Percentiles rank a stretch among this genome's conserved stretches.
These are phyloP conservation scores for Drosophila tani DNA, from an alignment of 1,140 invertebrate species.

Conservation along the genomic window DNA sequence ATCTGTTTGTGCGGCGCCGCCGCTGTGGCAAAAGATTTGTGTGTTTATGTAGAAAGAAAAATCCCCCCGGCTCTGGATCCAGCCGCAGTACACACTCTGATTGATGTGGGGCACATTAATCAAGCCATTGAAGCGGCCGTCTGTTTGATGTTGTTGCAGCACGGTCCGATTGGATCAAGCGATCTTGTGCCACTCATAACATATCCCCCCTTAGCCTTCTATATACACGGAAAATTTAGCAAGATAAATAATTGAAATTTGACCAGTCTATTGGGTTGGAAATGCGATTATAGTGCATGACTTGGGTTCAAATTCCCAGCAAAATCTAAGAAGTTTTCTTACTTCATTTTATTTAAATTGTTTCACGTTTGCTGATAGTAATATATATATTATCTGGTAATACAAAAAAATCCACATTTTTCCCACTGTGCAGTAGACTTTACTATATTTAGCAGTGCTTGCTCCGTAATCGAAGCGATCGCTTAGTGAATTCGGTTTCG, in stretches of 20 bases:
- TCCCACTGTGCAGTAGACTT: neutral
- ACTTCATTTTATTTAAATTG: neutral
- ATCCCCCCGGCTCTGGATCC: constrained; percentile 3
- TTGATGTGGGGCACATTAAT: constrained; percentile 80
- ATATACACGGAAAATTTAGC: constrained; percentile 2
- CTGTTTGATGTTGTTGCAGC: constrained; percentile 67
- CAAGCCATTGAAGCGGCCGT: constrained; percentile 72
- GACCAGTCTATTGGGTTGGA: neutral
- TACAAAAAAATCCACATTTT: neutral
- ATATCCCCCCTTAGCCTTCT: neutral
- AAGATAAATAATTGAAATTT: neutral
- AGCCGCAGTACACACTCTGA: constrained; percentile 42
- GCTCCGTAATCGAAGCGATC: constrained; percentile 40
- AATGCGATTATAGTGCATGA: no score
- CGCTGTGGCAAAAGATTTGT: constrained; percentile 48
- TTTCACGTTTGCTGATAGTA: no score
- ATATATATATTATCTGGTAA: neutral
- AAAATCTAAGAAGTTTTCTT: neutral
- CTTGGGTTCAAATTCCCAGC: neutral
- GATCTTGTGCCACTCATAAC: constrained; percentile 65
- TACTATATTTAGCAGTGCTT: constrained; percentile 18
- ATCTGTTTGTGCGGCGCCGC: constrained; percentile 52
- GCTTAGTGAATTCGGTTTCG: constrained; percentile 58
- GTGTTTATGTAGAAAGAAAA: constrained; percentile 40
- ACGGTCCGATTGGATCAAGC: constrained; percentile 57